These are phyloP conservation scores for Pseudanteris insignis DNA, from an alignment of 2,888 invertebrate genomes.

Conservation along the genomic window DNA sequence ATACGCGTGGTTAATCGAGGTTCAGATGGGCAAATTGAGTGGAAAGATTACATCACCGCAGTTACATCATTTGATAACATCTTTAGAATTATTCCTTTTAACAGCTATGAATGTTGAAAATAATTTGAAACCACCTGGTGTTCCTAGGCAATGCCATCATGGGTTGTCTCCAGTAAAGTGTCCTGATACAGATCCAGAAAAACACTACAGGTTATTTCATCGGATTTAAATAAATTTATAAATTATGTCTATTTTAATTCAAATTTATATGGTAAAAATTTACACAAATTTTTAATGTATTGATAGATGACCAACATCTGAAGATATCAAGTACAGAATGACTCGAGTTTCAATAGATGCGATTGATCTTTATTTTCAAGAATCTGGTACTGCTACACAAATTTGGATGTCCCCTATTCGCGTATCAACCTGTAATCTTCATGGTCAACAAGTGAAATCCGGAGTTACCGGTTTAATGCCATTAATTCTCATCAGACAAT, in stretches of 20 bases:
- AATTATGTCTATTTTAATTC: too few species aligned
- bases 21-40: conserved; percentile 91
- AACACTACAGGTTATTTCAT: conserved; percentile 77
- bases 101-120: conserved; percentile 91
- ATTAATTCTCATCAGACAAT: conserved; percentile 75
- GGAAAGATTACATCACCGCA: conserved; percentile 91
- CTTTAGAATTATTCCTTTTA: conserved; percentile 87
- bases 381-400: conserved; percentile 86
- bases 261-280: conserved; percentile 1
- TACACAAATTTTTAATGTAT: background rate
- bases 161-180: conserved; percentile 77
- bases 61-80: conserved; percentile 85
- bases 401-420: conserved; percentile 90
- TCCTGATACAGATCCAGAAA: conserved; percentile 74
- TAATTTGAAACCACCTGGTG: conserved; percentile 82
- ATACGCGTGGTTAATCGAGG: conserved; percentile 96
- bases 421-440: conserved; percentile 92
- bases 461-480: conserved; percentile 89
- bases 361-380: conserved; percentile 89
- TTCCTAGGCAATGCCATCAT: conserved; percentile 82
- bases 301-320: conserved; percentile 61
- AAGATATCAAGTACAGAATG: conserved; percentile 87
- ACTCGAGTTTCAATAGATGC: conserved; percentile 88
- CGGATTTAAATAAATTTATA: too few species aligned
- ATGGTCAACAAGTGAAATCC: conserved; percentile 88